Evolutionary conservation across 1,140 invertebrate species (phyloP), one percentile per base, ranked within the genome.

Genomic region (Calycopis cecrops): DNA sequence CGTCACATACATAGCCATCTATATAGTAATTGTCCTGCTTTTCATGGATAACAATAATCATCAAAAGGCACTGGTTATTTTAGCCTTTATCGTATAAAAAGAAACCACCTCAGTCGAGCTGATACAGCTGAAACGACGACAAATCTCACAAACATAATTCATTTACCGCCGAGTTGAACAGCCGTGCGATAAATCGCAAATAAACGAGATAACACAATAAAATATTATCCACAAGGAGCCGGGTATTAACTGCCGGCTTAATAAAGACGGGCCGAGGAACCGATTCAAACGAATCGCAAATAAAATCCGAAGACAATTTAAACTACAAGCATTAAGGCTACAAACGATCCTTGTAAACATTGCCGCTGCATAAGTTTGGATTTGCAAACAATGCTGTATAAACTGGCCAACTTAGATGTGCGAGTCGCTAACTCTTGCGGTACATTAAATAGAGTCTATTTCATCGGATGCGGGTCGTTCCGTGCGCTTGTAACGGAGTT

Each of bases 271-370:
- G 52, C 49, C 35, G 12, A 51, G 52, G 16, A 54, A 57, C 53
- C 56, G 49, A 55, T 48, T 48, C 48, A 62, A 65, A 65, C 48
- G 52, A 60, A 63, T 48, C 52, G 16, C 63, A 69, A 76, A 76
- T 67, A 67, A 72, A 76, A 76, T 67, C 62, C 58, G 55, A 65
- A 71, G 69, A 75, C 66, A 77, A 65, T 77, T 69, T 65, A 71
- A 74, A 78, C 71, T 72, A 76, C 66, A 67, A 67, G 68, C 71
- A 76, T 79, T 79, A 79, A 76, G 71, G 66, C 70, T 73, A 76
- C 76, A 75, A 74, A 76, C 69, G 71, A 78, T 74, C 62, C 66
- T 65, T 79, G 71, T 74, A 74, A 76, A 79, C 76, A 79, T 67
- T 69, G 66, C 62, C 63, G 68, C 73, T 76, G 71, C 71, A 78